These are phyloP conservation scores for Diarsia mendica DNA, from an alignment of 2,888 invertebrate genomes.

Conservation along the genomic window DNA sequence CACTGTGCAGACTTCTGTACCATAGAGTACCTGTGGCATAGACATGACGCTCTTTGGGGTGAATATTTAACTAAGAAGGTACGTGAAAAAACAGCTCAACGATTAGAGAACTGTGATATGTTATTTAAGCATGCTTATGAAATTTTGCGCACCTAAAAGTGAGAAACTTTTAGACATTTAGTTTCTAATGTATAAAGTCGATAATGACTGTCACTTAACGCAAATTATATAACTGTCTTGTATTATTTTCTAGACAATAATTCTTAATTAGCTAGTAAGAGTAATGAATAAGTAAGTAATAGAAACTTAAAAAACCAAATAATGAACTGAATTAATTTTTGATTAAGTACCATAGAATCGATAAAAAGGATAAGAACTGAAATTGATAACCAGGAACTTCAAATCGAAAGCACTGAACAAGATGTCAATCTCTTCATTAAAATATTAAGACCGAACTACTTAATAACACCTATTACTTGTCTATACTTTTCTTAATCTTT, in stretches of 20 bases:
- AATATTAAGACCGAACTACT: no score
- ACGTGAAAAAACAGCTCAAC: neutral
- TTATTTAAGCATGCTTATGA: no score
- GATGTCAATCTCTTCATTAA: neutral
- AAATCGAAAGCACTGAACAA: neutral
- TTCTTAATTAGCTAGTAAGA: neutral
- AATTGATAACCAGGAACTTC: neutral
- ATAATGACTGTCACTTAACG: neutral
- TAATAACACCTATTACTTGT: neutral
- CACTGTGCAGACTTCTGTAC: conserved; percentile 24
- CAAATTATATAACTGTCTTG: neutral
- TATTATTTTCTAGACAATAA: neutral
- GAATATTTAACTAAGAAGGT: neutral
- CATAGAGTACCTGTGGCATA: conserved; percentile 18
- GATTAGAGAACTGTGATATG: neutral
- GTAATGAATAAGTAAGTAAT: neutral
- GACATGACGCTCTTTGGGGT: neutral
- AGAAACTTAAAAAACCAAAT: neutral
- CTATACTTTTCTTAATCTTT: conserved; percentile 21
- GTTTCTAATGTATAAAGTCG: no score
- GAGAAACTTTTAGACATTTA: no score
- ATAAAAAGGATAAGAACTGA: neutral
- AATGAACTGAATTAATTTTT: no score
- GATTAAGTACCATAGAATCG: no score
- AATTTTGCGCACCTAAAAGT: no score